Evolutionary conservation across 2,113 vertebrate species (phyloP), one percentile per base, ranked within the genome.

Genomic region (Capra hircus): DNA sequence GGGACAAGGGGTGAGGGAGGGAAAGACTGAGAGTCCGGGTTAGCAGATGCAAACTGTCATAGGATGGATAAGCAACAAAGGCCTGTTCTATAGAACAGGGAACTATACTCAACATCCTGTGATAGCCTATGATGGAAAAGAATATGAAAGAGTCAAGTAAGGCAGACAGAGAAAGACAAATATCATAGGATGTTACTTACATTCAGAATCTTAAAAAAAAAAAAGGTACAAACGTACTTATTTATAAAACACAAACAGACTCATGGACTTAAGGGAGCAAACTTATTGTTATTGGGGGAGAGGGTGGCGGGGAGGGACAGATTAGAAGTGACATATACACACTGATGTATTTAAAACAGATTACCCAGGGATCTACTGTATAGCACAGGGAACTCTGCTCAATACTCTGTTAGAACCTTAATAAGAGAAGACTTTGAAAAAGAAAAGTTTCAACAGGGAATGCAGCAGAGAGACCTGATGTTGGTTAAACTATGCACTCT

Each of bases 401-500:
- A 80, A 30, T 80, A 80, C 27, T 80, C 77, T 50, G 4, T 30
- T 48, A 80, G 48, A 80, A 80, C 28, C 45, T 80, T 30, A 80
- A 50, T 50, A 30, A 48, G 77, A 80, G 30, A 80, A 80, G 28
- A 80, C 16, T 80, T 30, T 80, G 77, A 80, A 80, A 80, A 78
- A 28, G 23, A 25, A 19, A 98, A 92, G 91, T 98, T 98, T 98
- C 94, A 97, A n/a, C 95, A 95, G 97, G 57, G 43, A 97, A 87
- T 96, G 90, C 94, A 93, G 84, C 19, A 86, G 97, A 83, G 25
- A 83, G 55, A 91, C 93, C 64, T 95, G 94, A 88, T 93, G 40
- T 97, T 98, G 85, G 95, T 97, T 98, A 97, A 97, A 97, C 97
- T 93, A 96, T 97, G 97, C 96, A 98, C 91, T 94, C 91, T 80